These are phyloP conservation scores for Pissodes strobi DNA, from an alignment of 1,140 invertebrate species.

Conservation along the genomic window DNA sequence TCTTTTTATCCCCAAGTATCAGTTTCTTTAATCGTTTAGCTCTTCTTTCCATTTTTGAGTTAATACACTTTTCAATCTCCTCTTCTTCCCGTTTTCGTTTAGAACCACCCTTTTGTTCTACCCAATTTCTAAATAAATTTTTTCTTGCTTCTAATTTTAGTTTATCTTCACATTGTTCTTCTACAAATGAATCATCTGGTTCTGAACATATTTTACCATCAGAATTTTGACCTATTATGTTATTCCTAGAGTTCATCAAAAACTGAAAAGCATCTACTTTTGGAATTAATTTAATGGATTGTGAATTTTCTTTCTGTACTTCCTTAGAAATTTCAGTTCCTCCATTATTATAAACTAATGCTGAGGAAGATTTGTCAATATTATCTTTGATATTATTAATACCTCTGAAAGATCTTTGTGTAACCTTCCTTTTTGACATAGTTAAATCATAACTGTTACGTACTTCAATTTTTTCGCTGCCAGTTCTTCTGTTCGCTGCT, in stretches of 20 bases:
- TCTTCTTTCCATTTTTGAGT: slow-evolving; percentile 61
- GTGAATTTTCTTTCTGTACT: not conserved
- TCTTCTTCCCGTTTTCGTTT: slow-evolving; percentile 63
- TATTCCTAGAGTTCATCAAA: slow-evolving; percentile 66
- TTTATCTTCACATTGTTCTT: too few species aligned
- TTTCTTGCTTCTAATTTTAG: slow-evolving; percentile 59
- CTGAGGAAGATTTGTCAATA: not conserved
- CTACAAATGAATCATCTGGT: slow-evolving; percentile 42
- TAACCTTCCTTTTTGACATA: not conserved
- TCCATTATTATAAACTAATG: not conserved
- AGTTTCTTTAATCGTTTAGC: slow-evolving; percentile 60
- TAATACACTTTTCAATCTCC: slow-evolving; percentile 58
- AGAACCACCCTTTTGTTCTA: slow-evolving; percentile 60
- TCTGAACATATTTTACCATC: slow-evolving; percentile 59
- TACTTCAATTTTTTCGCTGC: slow-evolving; percentile 3
- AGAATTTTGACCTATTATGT: slow-evolving; percentile 65
- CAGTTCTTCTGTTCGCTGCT: too few species aligned
- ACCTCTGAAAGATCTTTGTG: not conserved
- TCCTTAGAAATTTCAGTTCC: not conserved
- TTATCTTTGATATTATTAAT: not conserved
- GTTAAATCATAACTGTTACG: too few species aligned
- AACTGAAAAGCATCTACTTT: slow-evolving; percentile 63
- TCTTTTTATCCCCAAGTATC: slow-evolving; percentile 21
- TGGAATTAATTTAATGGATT: not conserved
- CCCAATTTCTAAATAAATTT: slow-evolving; percentile 61